A percentile compares a stretch with the other conserved stretches of the same genome.
phyloP scores from a whole-genome alignment of 1,140 invertebrate species.

The Octopus bimaculoides region DNA sequence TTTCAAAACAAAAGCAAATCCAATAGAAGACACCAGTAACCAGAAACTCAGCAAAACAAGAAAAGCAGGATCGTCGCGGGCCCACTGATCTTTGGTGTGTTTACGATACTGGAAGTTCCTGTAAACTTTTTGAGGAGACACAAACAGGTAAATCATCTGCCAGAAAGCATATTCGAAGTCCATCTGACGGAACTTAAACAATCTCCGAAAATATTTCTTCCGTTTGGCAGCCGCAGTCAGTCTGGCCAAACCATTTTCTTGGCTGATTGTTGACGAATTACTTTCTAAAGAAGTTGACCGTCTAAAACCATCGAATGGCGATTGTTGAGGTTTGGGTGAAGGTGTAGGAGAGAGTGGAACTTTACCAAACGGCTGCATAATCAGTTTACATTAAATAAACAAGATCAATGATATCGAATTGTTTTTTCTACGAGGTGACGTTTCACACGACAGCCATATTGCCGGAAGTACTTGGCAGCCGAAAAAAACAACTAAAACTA shows the following conservation, averaged over 20 bases:
- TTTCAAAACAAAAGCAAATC: conserved; percentile 79
- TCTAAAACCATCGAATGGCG: neutral
- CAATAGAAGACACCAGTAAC: conserved; percentile 86
- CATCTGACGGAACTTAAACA: conserved; percentile 95
- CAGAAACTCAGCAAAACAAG: conserved; percentile 86
- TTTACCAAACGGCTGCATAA: neutral
- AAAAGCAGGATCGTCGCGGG: conserved; percentile 98
- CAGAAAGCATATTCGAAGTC: conserved; percentile 99
- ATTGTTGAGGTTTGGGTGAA: neutral
- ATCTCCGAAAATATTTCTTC: conserved; percentile 85
- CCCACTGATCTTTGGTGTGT: conserved; percentile 99
- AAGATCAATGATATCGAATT: no score
- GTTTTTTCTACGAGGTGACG: no score
- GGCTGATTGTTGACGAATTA: neutral
- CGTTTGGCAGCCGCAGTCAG: conserved; percentile 78
- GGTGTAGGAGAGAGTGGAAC: neutral
- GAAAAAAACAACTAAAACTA: no score
- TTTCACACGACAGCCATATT: no score
- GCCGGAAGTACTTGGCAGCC: no score
- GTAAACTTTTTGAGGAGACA: conserved; percentile 92
- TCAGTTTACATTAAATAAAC: neutral
- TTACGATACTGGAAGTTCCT: neutral
- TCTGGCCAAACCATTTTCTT: conserved; percentile 20
- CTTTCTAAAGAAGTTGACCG: neutral
- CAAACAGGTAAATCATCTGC: conserved; percentile 98